Base-by-base conservation (phyloP, 2,113 vertebrate species). In the Rattus norvegicus region DNA sequence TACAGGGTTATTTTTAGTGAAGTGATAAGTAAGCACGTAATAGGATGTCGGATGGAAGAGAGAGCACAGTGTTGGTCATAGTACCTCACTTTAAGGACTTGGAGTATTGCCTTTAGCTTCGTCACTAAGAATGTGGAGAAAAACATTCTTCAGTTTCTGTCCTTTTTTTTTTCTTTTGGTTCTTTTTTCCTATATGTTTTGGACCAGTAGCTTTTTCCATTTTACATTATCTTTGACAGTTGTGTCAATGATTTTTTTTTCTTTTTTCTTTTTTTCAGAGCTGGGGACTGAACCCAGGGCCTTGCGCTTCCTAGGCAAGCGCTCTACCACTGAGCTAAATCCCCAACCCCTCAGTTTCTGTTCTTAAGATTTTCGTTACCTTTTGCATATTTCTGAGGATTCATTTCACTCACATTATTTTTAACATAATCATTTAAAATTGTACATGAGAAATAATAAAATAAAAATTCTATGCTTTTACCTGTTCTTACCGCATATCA, bases 311-410 rank as follows among this genome's bases (percentile, higher is more conserved):
- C n/a, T n/a, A n/a, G n/a, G n/a, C n/a, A n/a, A n/a, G n/a, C n/a
- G n/a, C n/a, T n/a, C n/a, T n/a, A n/a, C n/a, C n/a, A n/a, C n/a
- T n/a, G n/a, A n/a, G n/a, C n/a, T n/a, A n/a, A n/a, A n/a, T n/a
- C n/a, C n/a, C n/a, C n/a, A n/a, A 36, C 56, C 90, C 33, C 93
- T 54, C 52, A 9, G 52, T 90, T 88, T 88, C 49, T 91, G 4
- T 28, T 85, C 87, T 88, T 72, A 88, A 77, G 11, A 36, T 8
- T 90, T 79, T 67, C 39, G 22, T 77, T 77, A 47, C 7, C 54
- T 93, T 92, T 93, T 91, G 94, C 94, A 14, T 94, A 87, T 93
- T 92, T 88, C 43, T 95, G 84, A 93, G 19, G 80, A 69, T 94
- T 95, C 12, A 88, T 96, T 95, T 85, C 26, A 56, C 88, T 92